Evolutionary conservation across 2,797 vertebrate genomes (phyloP).

Genomic region (Astyanax mexicanus): DNA sequence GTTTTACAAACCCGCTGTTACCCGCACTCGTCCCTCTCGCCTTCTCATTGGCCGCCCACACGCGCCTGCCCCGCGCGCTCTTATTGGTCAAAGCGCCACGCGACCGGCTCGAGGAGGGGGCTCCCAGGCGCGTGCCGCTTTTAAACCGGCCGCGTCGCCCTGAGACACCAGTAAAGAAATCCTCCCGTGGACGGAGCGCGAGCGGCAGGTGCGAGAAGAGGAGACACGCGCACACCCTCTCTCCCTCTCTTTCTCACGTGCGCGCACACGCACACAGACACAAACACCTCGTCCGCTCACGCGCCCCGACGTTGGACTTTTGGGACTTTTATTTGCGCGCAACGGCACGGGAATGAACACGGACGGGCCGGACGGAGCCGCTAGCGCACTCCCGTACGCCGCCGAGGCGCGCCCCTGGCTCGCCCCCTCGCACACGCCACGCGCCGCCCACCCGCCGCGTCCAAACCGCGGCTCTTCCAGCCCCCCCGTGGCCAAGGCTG

Average conservation of each 20-base stretch:
- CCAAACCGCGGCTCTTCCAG: conserved; percentile 76
- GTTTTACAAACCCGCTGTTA: conserved; percentile 18
- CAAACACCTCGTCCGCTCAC: not conserved
- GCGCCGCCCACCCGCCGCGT: conserved; percentile 75
- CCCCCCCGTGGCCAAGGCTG: conserved; percentile 67
- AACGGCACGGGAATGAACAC: conserved; percentile 58
- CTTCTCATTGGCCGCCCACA: conserved; percentile 90
- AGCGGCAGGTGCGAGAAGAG: conserved; percentile 61
- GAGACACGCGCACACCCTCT: not conserved
- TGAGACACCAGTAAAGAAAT: conserved; percentile 89
- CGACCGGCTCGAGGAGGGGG: conserved; percentile 91
- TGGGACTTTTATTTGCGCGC: not conserved
- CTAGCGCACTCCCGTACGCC: conserved; percentile 81
- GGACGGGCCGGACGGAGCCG: conserved; percentile 68
- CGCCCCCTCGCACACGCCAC: conserved; percentile 78
- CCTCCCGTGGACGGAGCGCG: conserved; percentile 81
- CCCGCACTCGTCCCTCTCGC: conserved; percentile 74
- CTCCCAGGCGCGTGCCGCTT: conserved; percentile 94
- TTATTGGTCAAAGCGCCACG: conserved; percentile 86
- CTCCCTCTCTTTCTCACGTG: not conserved
- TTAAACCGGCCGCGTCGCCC: conserved; percentile 90
- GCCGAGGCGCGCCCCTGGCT: conserved; percentile 91
- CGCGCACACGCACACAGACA: not conserved
- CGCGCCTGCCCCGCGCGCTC: conserved; percentile 83
- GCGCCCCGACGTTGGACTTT: not conserved